phyloP scores from a whole-genome alignment of 2,797 vertebrate species.

The Galagoides demidoff region DNA sequence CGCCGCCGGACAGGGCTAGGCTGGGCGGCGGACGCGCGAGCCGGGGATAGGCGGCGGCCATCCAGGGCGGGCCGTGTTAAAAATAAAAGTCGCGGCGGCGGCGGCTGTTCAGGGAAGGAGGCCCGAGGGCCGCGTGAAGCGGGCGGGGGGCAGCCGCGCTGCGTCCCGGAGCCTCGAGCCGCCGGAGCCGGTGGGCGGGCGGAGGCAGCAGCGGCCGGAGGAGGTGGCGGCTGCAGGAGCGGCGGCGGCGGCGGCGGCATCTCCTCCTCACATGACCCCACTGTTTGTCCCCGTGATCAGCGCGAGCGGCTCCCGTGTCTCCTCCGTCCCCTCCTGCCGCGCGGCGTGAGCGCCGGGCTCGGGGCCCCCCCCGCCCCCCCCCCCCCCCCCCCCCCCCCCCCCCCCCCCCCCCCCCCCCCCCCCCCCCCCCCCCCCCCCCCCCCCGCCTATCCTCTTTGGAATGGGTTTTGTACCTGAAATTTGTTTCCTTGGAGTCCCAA shows the following conservation, averaged over 20 bases:
- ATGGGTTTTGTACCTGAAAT: too few species aligned
- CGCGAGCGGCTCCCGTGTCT: constrained; percentile 83
- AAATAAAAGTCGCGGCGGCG: constrained; percentile 70
- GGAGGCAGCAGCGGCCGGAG: background rate
- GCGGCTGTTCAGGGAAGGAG: constrained; percentile 53
- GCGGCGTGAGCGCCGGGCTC: constrained; percentile 85
- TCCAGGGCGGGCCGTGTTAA: constrained; percentile 55
- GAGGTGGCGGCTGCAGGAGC: background rate
- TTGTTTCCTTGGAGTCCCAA: too few species aligned
- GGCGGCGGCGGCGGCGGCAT: constrained; percentile 83
- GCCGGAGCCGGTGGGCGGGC: background rate
- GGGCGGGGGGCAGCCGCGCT: constrained; percentile 33
- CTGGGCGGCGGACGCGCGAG: constrained; percentile 43
- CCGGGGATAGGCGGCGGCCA: constrained; percentile 34
- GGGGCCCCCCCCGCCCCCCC: too few species aligned
- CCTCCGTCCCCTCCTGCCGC: constrained; percentile 85
- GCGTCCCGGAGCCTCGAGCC: constrained; percentile 49
- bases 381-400: too few species aligned
- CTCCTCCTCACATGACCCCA: constrained; percentile 97
- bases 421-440: too few species aligned
- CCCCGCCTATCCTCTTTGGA: too few species aligned
- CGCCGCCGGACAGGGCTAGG: constrained; percentile 56
- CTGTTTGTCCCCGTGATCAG: constrained; percentile 99
- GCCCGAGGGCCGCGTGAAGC: constrained; percentile 66
- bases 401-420: too few species aligned